phyloP scores from a whole-genome alignment of 2,113 vertebrate species.

The Nestor notabilis region DNA sequence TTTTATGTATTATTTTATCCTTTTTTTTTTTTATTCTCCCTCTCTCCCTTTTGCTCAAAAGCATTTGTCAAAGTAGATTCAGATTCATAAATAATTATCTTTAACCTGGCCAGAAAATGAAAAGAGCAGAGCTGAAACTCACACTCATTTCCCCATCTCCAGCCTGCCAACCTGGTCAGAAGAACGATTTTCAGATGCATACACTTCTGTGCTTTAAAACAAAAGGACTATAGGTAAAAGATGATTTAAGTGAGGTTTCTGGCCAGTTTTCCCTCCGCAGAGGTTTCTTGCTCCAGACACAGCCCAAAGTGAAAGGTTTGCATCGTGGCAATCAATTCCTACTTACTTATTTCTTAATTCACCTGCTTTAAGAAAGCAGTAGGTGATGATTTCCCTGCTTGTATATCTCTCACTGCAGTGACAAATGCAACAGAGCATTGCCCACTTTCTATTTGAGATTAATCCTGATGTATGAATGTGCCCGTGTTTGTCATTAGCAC shows the following conservation, averaged over 20 bases:
- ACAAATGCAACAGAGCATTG: not conserved
- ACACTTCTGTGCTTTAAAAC: not conserved
- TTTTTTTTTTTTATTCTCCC: not conserved
- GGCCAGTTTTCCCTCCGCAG: not conserved
- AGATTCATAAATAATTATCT: not conserved
- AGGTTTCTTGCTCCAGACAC: not conserved
- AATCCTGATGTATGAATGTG: constrained; percentile 1
- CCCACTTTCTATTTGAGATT: not conserved
- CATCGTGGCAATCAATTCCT: not conserved
- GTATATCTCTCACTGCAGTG: not conserved
- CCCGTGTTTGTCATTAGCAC: constrained; percentile 29
- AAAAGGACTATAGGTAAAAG: not conserved
- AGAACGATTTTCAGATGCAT: not conserved
- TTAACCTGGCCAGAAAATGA: not conserved
- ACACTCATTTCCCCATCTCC: not conserved
- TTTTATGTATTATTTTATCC: not conserved
- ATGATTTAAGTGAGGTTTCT: not conserved
- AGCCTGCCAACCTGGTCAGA: not conserved
- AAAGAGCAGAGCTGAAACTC: not conserved
- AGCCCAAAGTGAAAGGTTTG: not conserved
- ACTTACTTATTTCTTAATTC: not conserved
- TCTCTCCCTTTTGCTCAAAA: not conserved
- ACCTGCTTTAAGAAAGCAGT: not conserved
- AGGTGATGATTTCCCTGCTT: not conserved
- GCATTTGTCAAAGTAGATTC: not conserved